Evolutionary conservation across 2,113 vertebrate species (phyloP), one percentile per base, ranked within the genome.

Genomic region (Amphilophus citrinellus): DNA sequence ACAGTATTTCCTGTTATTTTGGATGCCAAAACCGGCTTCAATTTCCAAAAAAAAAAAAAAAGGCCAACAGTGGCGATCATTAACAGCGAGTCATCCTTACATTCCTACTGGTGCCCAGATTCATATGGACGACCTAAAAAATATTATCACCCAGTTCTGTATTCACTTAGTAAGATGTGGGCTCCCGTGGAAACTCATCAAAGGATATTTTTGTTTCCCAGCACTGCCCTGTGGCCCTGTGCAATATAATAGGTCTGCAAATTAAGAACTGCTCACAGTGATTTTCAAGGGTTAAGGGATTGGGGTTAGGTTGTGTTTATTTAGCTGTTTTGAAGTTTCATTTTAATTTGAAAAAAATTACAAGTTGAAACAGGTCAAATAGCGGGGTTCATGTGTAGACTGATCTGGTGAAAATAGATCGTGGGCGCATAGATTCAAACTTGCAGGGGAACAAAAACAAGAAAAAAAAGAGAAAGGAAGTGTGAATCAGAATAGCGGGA

Each of bases 401-500:
- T 5, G 68, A 73, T 14, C 44, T 14, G 27, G 30, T 56, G 68
- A n/a, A 3, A 73, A 56, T 56, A 32, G 7, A 32, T 4, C 68
- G 8, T n/a, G 68, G 47, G 27, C n/a, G 32, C 2, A 6, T 35
- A 35, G 18, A 35, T 14, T 20, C 27, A 73, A 10, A 85, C 77
- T 61, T 47, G 53, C 71, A 61, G 66, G 6, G 86, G 65, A 53
- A 87, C 47, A 50, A 53, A 68, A 7, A 68, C 30, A 30, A 30
- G 4, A 30, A 30, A 30, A 30, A 30, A 30, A 9, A 50, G 89
- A 93, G 91, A 87, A 89, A 94, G 86, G 88, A 92, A 63, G 84
- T 79, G 68, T n/a, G 58, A 73, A 65, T 77, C 37, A 80, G 63
- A 85, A 80, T 9, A 56, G 71, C 18, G 3, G 73, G 62, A 56